Evolutionary conservation across 2,797 vertebrate species (phyloP), one percentile per base, ranked within the genome.

Genomic region (Phalloptychus januarius): DNA sequence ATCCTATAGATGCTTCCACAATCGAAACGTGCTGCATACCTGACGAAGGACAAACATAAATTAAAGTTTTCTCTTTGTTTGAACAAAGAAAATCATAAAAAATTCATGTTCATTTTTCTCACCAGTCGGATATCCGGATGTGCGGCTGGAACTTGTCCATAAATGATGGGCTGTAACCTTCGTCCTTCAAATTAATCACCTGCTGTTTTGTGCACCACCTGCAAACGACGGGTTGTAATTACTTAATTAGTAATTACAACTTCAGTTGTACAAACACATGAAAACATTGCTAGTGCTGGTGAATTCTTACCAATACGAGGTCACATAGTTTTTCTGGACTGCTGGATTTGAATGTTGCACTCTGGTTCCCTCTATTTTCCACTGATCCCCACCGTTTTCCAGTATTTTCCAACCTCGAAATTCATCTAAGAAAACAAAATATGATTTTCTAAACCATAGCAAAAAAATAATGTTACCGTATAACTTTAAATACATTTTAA

Each of bases 101-200:
- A 16, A 40, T 77, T 20, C 0, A 23, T 65, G 36, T 25, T 31
- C 67, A 7, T n/a, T 79, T 18, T 58, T 77, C 96, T 96, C 81
- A 97, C 98, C 97, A 99, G 82, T 99, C 98, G 61, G 95, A 96
- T 75, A 98, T 94, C 78, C 91, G 85, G 71, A 99, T 98, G 78
- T 96, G 89, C 0, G 98, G 98, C 91, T 96, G 93, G 50, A 94
- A 75, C 0, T 91, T 58, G 82, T 99, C 98, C 96, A 99, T 95
- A 18, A 98, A 81, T 2, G 89, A 58, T 0, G 94, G 61, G 81
- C 58, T 95, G 78, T 99, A 99, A 6, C 98, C 97, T 67, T 97
- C 95, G 0, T 84, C 75, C 44, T 72, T 48, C 85, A 99, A 89
- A 79, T 96, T 76, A 82, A 99, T 95, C 71, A 96, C 15, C 83